Percentiles rank a stretch among this genome's conserved stretches.
Evolutionary conservation across 1,140 invertebrate species (phyloP).

Genomic region (Nymphalis io): DNA sequence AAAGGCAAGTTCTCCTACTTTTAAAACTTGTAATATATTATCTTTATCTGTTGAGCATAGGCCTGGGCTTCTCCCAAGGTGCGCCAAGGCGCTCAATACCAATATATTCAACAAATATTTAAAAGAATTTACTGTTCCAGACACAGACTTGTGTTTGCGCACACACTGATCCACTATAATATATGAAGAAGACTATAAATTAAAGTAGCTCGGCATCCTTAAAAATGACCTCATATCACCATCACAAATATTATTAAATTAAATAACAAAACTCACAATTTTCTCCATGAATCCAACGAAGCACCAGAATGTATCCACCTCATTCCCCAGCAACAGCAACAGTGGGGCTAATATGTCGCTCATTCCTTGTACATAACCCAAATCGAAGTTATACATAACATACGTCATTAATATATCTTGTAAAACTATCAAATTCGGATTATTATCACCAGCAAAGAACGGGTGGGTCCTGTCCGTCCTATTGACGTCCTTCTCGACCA

Average conservation of each 20-base stretch:
- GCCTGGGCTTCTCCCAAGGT: no score
- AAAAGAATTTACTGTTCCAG: no score
- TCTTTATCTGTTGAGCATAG: no score
- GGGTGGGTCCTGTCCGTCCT: conserved; percentile 96
- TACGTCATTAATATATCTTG: conserved; percentile 99
- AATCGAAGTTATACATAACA: conserved; percentile 99
- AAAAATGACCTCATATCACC: not conserved
- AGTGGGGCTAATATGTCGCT: conserved; percentile 97
- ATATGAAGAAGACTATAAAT: no score
- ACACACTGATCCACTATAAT: no score
- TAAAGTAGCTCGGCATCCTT: not conserved
- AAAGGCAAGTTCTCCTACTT: no score
- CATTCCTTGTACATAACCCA: conserved; percentile 98
- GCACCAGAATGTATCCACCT: conserved; percentile 99
- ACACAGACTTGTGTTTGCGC: no score
- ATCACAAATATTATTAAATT: conserved; percentile 10
- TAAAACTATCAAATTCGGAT: conserved; percentile 91
- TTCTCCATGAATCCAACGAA: conserved; percentile 99
- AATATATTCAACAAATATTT: no score
- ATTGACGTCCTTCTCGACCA: conserved; percentile 99
- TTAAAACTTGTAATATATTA: no score
- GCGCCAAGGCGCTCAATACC: no score
- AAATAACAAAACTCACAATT: conserved; percentile 85
- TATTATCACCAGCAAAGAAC: conserved; percentile 95
- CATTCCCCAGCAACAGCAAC: conserved; percentile 93